Evolutionary conservation across 2,888 invertebrate species (phyloP).

Genomic region (Phlogophora meticulosa): DNA sequence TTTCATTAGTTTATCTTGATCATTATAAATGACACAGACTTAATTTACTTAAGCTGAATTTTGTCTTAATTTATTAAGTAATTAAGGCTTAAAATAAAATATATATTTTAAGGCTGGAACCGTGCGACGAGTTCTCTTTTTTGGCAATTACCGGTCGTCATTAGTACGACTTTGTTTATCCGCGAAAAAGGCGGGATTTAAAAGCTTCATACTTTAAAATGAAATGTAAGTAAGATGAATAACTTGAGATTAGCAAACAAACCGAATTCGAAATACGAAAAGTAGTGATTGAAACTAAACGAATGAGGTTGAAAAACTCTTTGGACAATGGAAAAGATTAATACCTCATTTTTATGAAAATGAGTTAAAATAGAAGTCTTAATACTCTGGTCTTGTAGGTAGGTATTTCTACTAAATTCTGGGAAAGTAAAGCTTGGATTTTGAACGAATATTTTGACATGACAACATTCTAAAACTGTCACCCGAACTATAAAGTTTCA

Average conservation of each 20-base stretch:
- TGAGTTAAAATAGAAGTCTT: too few species aligned
- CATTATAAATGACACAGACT: conserved; percentile 30
- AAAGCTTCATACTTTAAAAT: background rate
- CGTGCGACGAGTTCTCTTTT: conserved; percentile 1
- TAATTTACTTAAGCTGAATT: conserved; percentile 21
- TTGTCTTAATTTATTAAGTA: conserved; percentile 29
- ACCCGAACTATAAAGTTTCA: too few species aligned
- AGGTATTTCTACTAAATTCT: too few species aligned
- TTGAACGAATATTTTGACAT: too few species aligned
- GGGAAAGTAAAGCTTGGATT: too few species aligned
- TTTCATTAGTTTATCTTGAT: conserved; percentile 40
- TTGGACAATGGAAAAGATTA: too few species aligned
- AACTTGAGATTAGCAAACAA: background rate
- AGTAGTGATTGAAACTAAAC: background rate
- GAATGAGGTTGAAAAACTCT: too few species aligned
- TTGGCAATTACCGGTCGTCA: conserved; percentile 43
- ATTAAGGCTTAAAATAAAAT: conserved; percentile 36
- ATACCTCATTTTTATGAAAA: too few species aligned
- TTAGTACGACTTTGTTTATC: conserved; percentile 31
- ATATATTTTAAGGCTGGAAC: conserved; percentile 22
- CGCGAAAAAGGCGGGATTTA: conserved; percentile 4
- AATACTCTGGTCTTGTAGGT: too few species aligned
- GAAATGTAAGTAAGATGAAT: background rate
- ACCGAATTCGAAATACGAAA: background rate
- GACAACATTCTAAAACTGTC: too few species aligned